Evolutionary conservation across 1,140 invertebrate species (phyloP), one percentile per base, ranked within the genome.

Genomic region (Dysdera silvatica): DNA sequence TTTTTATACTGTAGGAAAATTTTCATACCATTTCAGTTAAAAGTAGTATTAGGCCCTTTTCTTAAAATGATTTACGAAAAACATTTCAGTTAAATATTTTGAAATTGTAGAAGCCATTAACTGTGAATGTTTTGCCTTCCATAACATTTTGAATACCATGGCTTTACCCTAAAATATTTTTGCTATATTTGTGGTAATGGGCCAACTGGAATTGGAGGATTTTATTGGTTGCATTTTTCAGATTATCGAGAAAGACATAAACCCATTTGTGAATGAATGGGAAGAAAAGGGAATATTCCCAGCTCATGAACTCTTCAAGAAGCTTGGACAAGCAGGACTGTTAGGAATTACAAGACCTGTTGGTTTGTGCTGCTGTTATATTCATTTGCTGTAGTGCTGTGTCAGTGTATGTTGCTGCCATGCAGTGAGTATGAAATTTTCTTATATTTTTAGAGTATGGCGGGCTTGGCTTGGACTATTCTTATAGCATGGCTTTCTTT

Each of bases 181-280:
- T n/a, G n/a, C n/a, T n/a, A n/a, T n/a, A n/a, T n/a, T n/a, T n/a
- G n/a, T n/a, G n/a, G n/a, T n/a, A n/a, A n/a, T n/a, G n/a, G n/a
- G n/a, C n/a, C n/a, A n/a, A n/a, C n/a, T n/a, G n/a, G n/a, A n/a
- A n/a, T n/a, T n/a, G n/a, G n/a, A n/a, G n/a, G n/a, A 12, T 10
- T 40, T 26, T 37, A 26, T 59, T 40, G 6, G 6, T 55, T 60
- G 43, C 4, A 4, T 14, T 12, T 41, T 56, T 28, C 53, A 78
- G 77, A 71, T 82, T 14, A 82, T 84, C 64, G 80, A 83, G 16
- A 74, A 74, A 53, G 80, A 84, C 23, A 81, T 84, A 29, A 83
- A 84, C 73, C 83, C 82, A 20, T 74, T 74, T 74, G 80, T 83
- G 20, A 79, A 82, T 68, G 68, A 81, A 69, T 84, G 82, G 82